Evolutionary conservation across 2,888 invertebrate genomes (phyloP).

Genomic region (Drosophila infuscata): DNA sequence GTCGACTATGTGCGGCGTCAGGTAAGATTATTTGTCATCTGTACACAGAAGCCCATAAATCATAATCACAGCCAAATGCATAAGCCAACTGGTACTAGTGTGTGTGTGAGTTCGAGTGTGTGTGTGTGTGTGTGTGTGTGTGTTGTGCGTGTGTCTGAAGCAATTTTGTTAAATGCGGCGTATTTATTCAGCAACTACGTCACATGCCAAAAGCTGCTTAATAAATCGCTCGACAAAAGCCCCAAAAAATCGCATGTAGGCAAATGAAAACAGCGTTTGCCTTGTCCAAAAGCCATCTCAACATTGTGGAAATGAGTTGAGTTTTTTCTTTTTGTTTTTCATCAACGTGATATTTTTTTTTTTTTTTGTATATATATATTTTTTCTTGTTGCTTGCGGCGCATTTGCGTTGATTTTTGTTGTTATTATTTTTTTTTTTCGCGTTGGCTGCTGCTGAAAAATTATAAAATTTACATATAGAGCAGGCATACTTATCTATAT

Average conservation of each 20-base stretch:
- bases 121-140: slow-evolving; percentile 2
- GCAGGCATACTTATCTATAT: slow-evolving; percentile 48
- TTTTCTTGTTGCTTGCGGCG: slow-evolving; percentile 60
- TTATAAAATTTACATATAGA: slow-evolving; percentile 73
- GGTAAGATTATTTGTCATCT: slow-evolving; percentile 86
- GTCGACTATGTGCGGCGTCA: slow-evolving; percentile 97
- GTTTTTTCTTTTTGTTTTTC: slow-evolving; percentile 48
- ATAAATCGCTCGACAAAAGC: slow-evolving; percentile 58
- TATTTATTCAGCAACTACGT: slow-evolving; percentile 68
- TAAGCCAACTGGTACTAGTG: slow-evolving; percentile 33
- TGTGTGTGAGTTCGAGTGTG: background rate
- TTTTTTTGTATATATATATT: background rate
- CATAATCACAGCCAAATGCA: slow-evolving; percentile 60
- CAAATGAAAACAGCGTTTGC: slow-evolving; percentile 65
- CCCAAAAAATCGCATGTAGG: slow-evolving; percentile 62
- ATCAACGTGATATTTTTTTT: slow-evolving; percentile 40
- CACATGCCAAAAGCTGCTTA: slow-evolving; percentile 67
- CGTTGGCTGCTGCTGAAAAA: slow-evolving; percentile 61
- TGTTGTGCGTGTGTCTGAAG: slow-evolving; percentile 34
- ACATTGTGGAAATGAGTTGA: slow-evolving; percentile 60
- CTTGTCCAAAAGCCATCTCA: slow-evolving; percentile 48
- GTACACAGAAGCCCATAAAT: slow-evolving; percentile 34
- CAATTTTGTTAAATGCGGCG: slow-evolving; percentile 65
- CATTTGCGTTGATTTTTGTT: slow-evolving; percentile 71
- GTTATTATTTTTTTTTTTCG: slow-evolving; percentile 15